A percentile compares a stretch with the other conserved stretches of the same genome.
These are phyloP conservation scores for Cryptus armator DNA, from an alignment of 2,888 invertebrate genomes.

Conservation along the genomic window DNA sequence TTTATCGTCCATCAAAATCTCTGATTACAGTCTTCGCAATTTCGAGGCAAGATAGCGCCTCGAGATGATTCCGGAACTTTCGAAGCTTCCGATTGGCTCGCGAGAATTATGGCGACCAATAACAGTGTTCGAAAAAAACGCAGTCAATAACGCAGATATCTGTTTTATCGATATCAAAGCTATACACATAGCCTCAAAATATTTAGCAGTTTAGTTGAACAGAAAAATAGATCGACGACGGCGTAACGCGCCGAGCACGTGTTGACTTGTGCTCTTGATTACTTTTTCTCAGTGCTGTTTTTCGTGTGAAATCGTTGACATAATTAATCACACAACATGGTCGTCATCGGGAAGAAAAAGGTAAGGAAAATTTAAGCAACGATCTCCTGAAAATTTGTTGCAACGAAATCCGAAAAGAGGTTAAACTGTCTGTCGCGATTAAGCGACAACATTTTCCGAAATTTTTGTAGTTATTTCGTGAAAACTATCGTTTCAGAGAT, in stretches of 20 bases:
- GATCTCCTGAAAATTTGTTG: background rate
- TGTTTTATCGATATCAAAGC: background rate
- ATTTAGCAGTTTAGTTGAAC: background rate
- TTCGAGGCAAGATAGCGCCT: background rate
- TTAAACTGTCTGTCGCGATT: slow-evolving; percentile 22
- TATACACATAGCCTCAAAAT: background rate
- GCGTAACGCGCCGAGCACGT: slow-evolving; percentile 12
- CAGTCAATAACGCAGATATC: background rate
- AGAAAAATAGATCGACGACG: background rate
- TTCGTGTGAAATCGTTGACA: background rate
- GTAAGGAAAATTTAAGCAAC: slow-evolving; percentile 69
- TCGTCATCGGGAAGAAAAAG: slow-evolving; percentile 83
- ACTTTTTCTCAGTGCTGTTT: background rate
- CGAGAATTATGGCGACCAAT: no score
- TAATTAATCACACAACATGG: slow-evolving; percentile 75
- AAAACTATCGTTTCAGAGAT: no score
- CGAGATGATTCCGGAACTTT: no score
- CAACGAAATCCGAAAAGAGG: slow-evolving; percentile 43
- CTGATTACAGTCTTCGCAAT: background rate
- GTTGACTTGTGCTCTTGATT: background rate
- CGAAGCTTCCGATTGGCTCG: no score
- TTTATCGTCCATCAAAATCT: background rate
- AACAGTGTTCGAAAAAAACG: no score
- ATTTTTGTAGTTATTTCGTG: background rate
- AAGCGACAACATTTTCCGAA: background rate